Evolutionary conservation across 2,888 invertebrate species (phyloP), one percentile per base, ranked within the genome.

Genomic region (Drosophila sordidula): DNA sequence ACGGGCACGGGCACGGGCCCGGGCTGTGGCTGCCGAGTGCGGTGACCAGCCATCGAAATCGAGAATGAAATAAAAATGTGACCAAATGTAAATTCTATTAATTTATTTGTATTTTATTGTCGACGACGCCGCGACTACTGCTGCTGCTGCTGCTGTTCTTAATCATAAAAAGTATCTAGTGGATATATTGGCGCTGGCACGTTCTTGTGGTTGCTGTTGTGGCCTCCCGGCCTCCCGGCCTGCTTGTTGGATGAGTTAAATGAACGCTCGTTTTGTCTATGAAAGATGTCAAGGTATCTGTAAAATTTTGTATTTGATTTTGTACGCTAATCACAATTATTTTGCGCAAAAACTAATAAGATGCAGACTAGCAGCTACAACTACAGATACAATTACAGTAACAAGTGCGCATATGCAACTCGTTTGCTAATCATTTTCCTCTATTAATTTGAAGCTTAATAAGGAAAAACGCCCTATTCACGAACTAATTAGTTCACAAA

Each of bases 251-350:
- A 81, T 89, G 90, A 80, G 90, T 89, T 90, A 86, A 90, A 89
- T 64, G 78, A 89, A 89, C 88, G 89, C 77, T 71, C 41, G 75
- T 69, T 75, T 80, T 69, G 78, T 70, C 82, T 89, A 78, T 88
- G 88, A 89, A 89, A 90, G 88, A 84, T 89, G 89, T 89, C 90
- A 90, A 89, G 89, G 89, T 83, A 80, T 80, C 57, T 86, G 68
- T 76, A 75, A 76, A 75, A 73, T 50, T 72, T 70, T 68, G 59
- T 73, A 73, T 64, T 66, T 68, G 42, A 73, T 79, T 80, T 59
- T 56, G 70, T 73, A 85, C 71, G 79, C 76, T 65, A 77, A 84
- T 74, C 86, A 77, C 78, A 81, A 66, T 44, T 54, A 72, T 63
- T 59, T 54, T 49, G 39, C 45, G 14, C 54, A 46, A 38, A 50